Evolutionary conservation across 2,888 invertebrate species (phyloP), one percentile per base, ranked within the genome.

Genomic region (Xestia xanthographa): DNA sequence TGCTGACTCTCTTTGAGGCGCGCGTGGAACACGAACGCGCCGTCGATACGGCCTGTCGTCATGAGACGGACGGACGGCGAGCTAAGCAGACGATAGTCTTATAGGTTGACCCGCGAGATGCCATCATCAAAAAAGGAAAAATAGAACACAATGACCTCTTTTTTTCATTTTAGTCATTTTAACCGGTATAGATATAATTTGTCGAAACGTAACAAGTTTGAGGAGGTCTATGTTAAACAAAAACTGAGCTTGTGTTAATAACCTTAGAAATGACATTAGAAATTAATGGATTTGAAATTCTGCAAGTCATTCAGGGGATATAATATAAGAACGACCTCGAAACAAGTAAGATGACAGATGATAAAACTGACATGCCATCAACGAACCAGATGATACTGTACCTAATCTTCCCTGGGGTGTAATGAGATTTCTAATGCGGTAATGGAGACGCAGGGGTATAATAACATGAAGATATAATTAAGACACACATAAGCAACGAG

Each of bases 401-500:
- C 9, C 0, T 60, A 29, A 68, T 45, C 3, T 41, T 22, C n/a
- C 26, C 58, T 29, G 20, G 0, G 12, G 29, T 22, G 41, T 48
- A 65, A 80, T 77, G 80, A 65, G 29, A 56, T 77, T 72, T 12
- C 17, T 65, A 29, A 65, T 48, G 45, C 48, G 9, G 29, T 72
- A 72, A 80, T 48, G 9, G 34, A 41, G 45, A 72, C 63, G 20
- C 45, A 41, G 48, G 45, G 11, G 17, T n/a, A 17, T 71, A 29
- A 29, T 63, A 50, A 70, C 14, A 17, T 38, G 14, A 53, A 80
- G 45, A 71, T 69, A 34, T 69, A 62, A 71, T 34, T 53, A 68
- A 12, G 26, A 60, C 26, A n/a, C 26, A 50, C n/a, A 62, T 6
- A 45, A n/a, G 58, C 58, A 69, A 41, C 20, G 58, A 60, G 29